A percentile compares a stretch with the other conserved stretches of the same genome.
phyloP scores from a whole-genome alignment of 2,113 vertebrate genomes.

The Macrotus californicus region DNA sequence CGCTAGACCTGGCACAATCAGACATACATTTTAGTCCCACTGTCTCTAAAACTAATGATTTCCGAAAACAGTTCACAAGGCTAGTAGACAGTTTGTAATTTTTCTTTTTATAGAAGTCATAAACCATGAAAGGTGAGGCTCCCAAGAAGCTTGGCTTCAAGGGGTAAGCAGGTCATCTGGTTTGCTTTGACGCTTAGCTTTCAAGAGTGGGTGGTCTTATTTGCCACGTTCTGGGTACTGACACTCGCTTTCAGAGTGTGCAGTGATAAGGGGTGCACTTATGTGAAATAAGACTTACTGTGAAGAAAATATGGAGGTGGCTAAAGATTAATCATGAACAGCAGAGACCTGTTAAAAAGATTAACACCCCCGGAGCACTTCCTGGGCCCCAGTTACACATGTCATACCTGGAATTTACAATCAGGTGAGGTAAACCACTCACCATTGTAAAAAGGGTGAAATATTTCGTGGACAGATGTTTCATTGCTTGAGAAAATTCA shows the following conservation, averaged over 20 bases:
- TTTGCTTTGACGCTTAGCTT: neutral
- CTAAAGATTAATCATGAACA: neutral
- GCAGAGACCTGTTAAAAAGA: slow-evolving; percentile 56
- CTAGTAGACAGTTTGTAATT: neutral
- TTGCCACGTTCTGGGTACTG: neutral
- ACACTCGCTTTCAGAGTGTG: neutral
- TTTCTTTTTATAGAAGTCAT: neutral
- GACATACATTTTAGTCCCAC: neutral
- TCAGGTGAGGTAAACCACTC: slow-evolving; percentile 36
- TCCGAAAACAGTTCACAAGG: neutral
- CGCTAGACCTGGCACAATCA: neutral
- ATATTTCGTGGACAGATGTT: slow-evolving; percentile 37
- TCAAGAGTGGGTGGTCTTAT: neutral
- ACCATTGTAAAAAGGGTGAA: neutral
- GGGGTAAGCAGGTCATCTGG: neutral
- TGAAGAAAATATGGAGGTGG: slow-evolving; percentile 24
- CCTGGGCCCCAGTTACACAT: neutral
- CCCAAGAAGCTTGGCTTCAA: neutral
- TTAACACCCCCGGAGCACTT: slow-evolving; percentile 40
- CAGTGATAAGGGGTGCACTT: neutral
- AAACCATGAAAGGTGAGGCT: neutral
- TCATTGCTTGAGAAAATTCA: neutral
- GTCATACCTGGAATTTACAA: slow-evolving; percentile 48
- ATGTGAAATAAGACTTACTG: neutral
- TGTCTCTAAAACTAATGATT: neutral